phyloP scores from a whole-genome alignment of 2,113 vertebrate genomes.

The Coptodon rendalli region DNA sequence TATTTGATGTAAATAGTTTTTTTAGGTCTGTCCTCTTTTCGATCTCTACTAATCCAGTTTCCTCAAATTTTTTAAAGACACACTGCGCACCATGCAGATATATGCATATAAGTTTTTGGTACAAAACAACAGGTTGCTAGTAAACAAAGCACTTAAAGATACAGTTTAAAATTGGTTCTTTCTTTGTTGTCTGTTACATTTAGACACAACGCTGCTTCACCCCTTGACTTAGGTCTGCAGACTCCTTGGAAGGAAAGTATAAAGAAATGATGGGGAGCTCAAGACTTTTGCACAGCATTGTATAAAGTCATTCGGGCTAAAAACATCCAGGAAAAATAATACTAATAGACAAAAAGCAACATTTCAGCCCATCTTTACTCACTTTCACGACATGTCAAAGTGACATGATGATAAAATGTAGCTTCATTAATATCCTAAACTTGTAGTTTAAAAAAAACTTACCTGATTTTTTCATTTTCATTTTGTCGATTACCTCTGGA shows the following conservation, averaged over 20 bases:
- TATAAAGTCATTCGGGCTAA: background rate
- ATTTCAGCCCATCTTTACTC: background rate
- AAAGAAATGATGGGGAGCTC: background rate
- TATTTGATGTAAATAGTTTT: background rate
- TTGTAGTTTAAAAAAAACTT: fast-evolving
- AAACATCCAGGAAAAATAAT: fast-evolving
- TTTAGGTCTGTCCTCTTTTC: background rate
- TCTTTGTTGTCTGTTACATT: background rate
- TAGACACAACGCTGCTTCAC: background rate
- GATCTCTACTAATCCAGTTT: fast-evolving
- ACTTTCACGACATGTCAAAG: background rate
- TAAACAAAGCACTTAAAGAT: background rate
- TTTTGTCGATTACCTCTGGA: background rate
- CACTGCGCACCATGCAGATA: background rate
- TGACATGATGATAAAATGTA: background rate
- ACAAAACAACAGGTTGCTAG: background rate
- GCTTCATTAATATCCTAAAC: background rate
- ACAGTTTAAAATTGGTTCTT: background rate
- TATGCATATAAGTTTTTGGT: background rate
- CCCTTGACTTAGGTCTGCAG: background rate
- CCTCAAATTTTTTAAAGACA: background rate
- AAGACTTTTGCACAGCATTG: background rate
- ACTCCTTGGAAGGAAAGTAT: background rate
- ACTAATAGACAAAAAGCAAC: background rate
- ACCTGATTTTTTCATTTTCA: background rate